Conservation (phyloP, 2,888 invertebrate genomes). For the Mythimna ferrago region DNA sequence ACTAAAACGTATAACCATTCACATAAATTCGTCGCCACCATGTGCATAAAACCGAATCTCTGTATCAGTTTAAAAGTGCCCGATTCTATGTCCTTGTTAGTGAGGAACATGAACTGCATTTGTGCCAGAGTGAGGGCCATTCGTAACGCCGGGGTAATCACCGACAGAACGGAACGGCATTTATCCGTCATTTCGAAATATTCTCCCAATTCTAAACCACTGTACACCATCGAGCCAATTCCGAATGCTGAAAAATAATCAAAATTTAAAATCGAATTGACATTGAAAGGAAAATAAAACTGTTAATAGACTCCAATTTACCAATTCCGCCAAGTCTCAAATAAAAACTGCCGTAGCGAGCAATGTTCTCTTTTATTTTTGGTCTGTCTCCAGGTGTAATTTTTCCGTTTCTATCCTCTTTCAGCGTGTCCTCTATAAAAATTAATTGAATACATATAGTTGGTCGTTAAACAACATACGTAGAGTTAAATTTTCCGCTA, state of each 20-base stretch:
- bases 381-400: constrained; percentile 78
- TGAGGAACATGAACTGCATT: constrained; percentile 98
- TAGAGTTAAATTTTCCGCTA: constrained; percentile 74
- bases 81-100: constrained; percentile 93
- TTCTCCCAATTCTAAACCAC: constrained; percentile 93
- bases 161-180: constrained; percentile 92
- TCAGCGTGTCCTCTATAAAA: constrained; percentile 79
- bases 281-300: constrained; percentile 37
- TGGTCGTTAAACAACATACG: constrained; percentile 73
- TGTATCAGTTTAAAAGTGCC: constrained; percentile 93
- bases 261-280: constrained; percentile 21
- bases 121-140: constrained; percentile 96
- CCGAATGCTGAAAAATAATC: constrained; percentile 83
- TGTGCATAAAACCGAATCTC: constrained; percentile 98
- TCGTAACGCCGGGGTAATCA: constrained; percentile 95
- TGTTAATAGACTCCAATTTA: constrained; percentile 73
- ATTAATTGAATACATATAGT: constrained; percentile 64
- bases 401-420: constrained; percentile 82
- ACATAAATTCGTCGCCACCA: constrained; percentile 97
- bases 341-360: constrained; percentile 96
- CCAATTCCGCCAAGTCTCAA: constrained; percentile 96
- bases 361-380: constrained; percentile 83
- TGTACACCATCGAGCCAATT: constrained; percentile 94
- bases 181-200: constrained; percentile 93
- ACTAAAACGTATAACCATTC: constrained; percentile 97